Base-by-base conservation (phyloP, 2,888 invertebrate genomes). In the Rutpela maculata region DNA sequence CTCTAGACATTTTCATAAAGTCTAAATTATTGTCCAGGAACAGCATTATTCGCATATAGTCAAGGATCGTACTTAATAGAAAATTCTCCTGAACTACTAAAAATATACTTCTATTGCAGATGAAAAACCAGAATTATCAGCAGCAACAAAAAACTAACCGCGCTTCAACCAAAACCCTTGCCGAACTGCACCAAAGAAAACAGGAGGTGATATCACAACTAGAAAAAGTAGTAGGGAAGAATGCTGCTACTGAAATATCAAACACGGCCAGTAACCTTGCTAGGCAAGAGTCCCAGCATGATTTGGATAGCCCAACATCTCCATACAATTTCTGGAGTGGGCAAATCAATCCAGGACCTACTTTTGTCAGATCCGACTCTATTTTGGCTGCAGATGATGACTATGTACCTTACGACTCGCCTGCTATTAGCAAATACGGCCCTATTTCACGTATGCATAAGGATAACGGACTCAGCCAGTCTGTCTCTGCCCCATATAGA, bases 351-450 rank as follows among this genome's bases (percentile, higher is more conserved):
- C 77, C 86, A 7, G 82, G 84, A 19, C 85, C 86, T 35, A 81
- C 80, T 50, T 81, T 82, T 55, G 79, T 81, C 17, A 66, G 92
- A 72, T 91, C 92, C 19, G 92, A 92, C 85, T 91, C 92, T 0
- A 91, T 92, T 79, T 85, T 92, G 66, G 91, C 92, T 55, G 92
- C 92, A 15, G 93, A 93, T 80, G 94, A 93, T 84, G 93, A 93
- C 84, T 93, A 93, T 85, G 93, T 94, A 73, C 94, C 94, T 9
- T 94, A 93, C 87, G 94, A 93, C 85, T 91, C 92, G 43, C 92
- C 93, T 0, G 90, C 92, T 26, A 92, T 93, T 18, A 93, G 93
- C 81, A 94, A 93, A 88, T 94, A 92, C 86, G 94, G 94, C 3
- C 94, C 95, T 0, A 95, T 95, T 81, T 94, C 94, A 0, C 89